Evolutionary conservation across 2,888 invertebrate species (phyloP).

Genomic region (Diloba caeruleocephala): DNA sequence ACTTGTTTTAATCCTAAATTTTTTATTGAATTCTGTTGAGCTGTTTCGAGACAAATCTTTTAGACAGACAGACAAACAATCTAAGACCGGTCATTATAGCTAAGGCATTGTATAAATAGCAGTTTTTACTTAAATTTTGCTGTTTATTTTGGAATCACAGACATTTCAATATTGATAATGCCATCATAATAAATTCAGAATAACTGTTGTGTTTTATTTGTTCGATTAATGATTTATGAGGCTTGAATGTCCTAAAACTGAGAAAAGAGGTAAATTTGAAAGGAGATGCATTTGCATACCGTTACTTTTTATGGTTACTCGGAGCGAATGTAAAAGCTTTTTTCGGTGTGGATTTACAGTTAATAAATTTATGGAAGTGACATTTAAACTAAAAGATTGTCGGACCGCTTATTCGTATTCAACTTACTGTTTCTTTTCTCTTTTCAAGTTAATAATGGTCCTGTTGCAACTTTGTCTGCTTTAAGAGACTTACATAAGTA

Average conservation of each 20-base stretch:
- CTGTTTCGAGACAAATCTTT: no score
- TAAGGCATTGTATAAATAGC: no score
- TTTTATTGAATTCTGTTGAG: no score
- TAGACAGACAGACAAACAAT: no score
- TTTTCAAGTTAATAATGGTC: conserved; percentile 52
- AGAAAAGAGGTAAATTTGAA: conserved; percentile 6
- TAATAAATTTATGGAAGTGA: conserved; percentile 23
- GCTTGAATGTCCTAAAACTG: conserved; percentile 10
- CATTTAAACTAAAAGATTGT: conserved; percentile 9
- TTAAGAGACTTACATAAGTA: conserved; percentile 2
- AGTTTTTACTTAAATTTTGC: no score
- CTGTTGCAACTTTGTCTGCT: background rate
- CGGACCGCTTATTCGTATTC: background rate
- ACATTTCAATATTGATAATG: no score
- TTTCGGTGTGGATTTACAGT: conserved; percentile 12
- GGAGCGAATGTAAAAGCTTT: conserved; percentile 14
- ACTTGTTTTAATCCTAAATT: no score
- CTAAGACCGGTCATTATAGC: no score
- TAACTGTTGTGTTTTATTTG: no score
- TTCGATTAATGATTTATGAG: conserved; percentile 23
- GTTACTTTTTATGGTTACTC: conserved; percentile 44
- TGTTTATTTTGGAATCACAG: no score
- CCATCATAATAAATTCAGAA: no score
- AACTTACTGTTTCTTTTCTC: conserved; percentile 22
- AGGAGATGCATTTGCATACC: conserved; percentile 35